Base-by-base conservation (phyloP, 1,140 invertebrate species). In the Hylaeus anthracinus region DNA sequence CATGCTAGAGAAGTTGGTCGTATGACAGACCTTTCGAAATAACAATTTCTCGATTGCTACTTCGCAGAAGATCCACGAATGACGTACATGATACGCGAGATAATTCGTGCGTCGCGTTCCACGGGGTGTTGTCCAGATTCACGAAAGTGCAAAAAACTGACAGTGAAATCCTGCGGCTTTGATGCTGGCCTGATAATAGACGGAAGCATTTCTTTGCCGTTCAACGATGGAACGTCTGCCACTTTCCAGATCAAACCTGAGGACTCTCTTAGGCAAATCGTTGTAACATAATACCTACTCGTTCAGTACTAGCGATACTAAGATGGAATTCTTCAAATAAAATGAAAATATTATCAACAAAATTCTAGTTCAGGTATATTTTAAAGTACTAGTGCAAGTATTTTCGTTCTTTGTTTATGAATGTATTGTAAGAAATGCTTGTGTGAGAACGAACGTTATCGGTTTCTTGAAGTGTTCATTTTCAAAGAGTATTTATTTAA, bases 151-250 rank as follows among this genome's bases (percentile, higher is more conserved):
- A 39, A 8, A 3, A 79, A 15, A 12, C 26, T 85, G 26, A 80
- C 64, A 3, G n/a, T 88, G 9, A 82, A 48, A 14, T 88, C 86
- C 1, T n/a, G 3, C 8, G 82, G 86, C 2, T 87, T 80, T 15
- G 76, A 88, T 5, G 82, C 86, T 12, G 79, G 75, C 5, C 26
- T 88, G 4, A 10, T 87, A 41, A 51, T 88, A 26, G 86, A 88
- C 10, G 67, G 86, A 48, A 51, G 63, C 15, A 37, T 85, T 2
- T 85, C 83, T 39, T 48, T 88, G 37, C 86, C 86, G 12, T 88
- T 88, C n/a, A 88, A 87, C 56, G 82, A 88, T 1, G 86, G 86
- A 9, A 66, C 64, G 9, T 63, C 48, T 39, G 83, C 86, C 37
- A 41, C 61, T 5, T 88, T 88, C 14, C 83, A 83, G 1, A 79